phyloP scores from a whole-genome alignment of 2,113 vertebrate genomes.

The Brachyistius frenatus region DNA sequence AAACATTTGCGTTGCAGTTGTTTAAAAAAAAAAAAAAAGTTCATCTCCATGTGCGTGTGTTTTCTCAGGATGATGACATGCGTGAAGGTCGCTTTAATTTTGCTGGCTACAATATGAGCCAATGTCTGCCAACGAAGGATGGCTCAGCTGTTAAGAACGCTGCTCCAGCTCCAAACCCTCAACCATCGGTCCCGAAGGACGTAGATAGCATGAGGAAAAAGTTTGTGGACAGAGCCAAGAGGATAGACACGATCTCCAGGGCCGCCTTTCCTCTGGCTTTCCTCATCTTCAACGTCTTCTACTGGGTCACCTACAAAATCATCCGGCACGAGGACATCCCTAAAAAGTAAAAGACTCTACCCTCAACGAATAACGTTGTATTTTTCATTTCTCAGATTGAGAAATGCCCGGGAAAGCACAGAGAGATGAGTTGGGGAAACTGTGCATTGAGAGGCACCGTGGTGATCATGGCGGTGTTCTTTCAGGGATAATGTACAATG shows the following conservation, averaged over 20 bases:
- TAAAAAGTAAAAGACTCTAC: conserved; percentile 85
- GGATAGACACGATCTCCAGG: conserved; percentile 97
- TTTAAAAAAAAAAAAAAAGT: background rate
- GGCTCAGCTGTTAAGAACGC: conserved; percentile 89
- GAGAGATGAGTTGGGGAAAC: conserved; percentile 19
- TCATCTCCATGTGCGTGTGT: conserved; percentile 32
- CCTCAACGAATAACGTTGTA: background rate
- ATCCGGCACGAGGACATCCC: conserved; percentile 95
- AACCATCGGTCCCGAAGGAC: conserved; percentile 88
- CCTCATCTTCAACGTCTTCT: conserved; percentile 99
- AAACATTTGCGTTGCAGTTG: conserved; percentile 14
- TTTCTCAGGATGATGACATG: conserved; percentile 91
- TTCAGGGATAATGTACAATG: conserved; percentile 77
- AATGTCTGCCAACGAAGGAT: conserved; percentile 94
- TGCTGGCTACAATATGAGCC: conserved; percentile 92
- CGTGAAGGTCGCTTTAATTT: conserved; percentile 96
- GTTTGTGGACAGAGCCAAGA: conserved; percentile 98
- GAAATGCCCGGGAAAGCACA: conserved; percentile 52
- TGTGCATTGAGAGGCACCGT: conserved; percentile 44
- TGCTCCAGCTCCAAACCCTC: conserved; percentile 81
- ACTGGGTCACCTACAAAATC: conserved; percentile 99
- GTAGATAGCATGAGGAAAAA: conserved; percentile 93
- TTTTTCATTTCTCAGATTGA: conserved; percentile 67
- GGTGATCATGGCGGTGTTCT: conserved; percentile 54
- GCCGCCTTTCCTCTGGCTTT: conserved; percentile 97